Conservation (phyloP, 2,888 invertebrate genomes). For the Heliconius sara region DNA sequence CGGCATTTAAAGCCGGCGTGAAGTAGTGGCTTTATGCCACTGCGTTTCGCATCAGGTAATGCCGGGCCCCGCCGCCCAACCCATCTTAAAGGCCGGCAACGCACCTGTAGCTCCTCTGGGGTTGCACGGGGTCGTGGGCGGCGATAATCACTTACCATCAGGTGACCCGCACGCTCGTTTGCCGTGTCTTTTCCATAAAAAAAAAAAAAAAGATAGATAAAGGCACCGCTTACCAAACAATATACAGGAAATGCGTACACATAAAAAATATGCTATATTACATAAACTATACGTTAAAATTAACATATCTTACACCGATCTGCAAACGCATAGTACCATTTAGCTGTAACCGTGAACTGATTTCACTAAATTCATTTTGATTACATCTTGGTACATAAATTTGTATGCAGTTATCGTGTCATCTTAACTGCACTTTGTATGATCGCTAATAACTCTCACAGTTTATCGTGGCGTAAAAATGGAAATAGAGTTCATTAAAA, state of each 20-base stretch:
- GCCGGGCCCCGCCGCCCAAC: no score
- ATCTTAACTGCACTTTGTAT: slow-evolving; percentile 27
- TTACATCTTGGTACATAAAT: slow-evolving; percentile 31
- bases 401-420: slow-evolving; percentile 31
- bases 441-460: slow-evolving; percentile 8
- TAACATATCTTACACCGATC: slow-evolving; percentile 9
- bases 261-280: neutral
- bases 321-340: slow-evolving; percentile 20
- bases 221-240: neutral
- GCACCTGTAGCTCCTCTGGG: no score
- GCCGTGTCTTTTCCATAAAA: no score
- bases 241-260: neutral
- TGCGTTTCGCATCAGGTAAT: no score
- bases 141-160: no score
- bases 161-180: no score
- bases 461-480: neutral
- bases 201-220: no score
- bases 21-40: no score
- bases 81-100: no score
- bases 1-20: no score
- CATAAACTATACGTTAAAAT: neutral
- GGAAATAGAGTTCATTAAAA: neutral
- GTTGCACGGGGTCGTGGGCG: no score
- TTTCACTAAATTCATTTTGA: slow-evolving; percentile 38
- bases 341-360: slow-evolving; percentile 37